Percentiles rank a stretch among this genome's conserved stretches.
Evolutionary conservation across 2,797 vertebrate species (phyloP).

Genomic region (Erithacus rubecula): DNA sequence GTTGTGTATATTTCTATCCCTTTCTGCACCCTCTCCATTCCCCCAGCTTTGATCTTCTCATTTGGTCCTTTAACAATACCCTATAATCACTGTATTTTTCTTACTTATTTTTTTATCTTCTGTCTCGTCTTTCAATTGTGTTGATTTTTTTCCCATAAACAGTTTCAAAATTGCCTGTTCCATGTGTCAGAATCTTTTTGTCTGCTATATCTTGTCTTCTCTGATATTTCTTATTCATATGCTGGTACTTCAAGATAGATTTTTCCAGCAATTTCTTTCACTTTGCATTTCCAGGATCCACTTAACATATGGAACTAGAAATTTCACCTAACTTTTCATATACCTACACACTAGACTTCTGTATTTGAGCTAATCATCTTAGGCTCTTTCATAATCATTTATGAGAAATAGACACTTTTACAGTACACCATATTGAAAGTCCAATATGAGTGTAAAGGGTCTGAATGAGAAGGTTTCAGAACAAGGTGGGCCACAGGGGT

Average conservation of each 20-base stretch:
- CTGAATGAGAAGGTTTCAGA: neutral
- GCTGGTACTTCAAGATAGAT: neutral
- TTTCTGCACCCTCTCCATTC: neutral
- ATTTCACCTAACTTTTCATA: neutral
- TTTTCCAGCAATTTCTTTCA: neutral
- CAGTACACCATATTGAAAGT: neutral
- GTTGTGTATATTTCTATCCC: neutral
- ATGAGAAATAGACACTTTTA: neutral
- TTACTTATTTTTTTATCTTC: neutral
- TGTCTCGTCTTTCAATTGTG: neutral
- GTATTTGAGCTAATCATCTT: neutral
- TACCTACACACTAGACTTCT: neutral
- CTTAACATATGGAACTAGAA: neutral
- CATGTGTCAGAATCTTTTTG: neutral
- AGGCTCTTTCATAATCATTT: neutral
- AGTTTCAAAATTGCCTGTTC: neutral
- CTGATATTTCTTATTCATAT: neutral
- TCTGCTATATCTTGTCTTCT: neutral
- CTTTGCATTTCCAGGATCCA: neutral
- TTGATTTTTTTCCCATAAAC: neutral
- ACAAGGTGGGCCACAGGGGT: neutral
- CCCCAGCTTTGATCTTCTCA: neutral
- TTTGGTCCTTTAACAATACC: neutral
- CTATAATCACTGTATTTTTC: neutral
- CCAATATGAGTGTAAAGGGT: neutral